Evolutionary conservation across 2,113 vertebrate genomes (phyloP).

Genomic region (Eublepharis macularius): DNA sequence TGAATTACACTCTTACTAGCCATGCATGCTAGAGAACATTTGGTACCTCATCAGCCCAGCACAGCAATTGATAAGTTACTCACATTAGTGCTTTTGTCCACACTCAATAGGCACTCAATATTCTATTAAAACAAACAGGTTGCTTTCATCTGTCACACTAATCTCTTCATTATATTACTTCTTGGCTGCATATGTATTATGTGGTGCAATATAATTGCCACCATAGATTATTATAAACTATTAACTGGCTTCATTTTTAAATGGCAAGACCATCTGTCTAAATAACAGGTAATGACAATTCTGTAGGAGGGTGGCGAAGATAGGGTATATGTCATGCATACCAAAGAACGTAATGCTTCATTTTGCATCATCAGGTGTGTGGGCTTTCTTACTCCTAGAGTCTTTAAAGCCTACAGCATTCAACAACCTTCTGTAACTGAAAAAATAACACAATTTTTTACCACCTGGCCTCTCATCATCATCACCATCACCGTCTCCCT

Average conservation of each 20-base stretch:
- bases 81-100: not conserved
- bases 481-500: not conserved
- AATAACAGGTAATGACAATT: conserved; percentile 12
- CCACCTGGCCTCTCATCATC: not conserved
- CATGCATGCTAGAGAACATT: not conserved
- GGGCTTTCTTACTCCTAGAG: too few relatives aligned
- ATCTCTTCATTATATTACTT: not conserved
- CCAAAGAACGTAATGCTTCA: not conserved
- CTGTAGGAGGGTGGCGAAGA: conserved; percentile 3
- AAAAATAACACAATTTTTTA: not conserved
- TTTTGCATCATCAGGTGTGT: not conserved
- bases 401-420: conserved; percentile 1
- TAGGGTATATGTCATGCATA: not conserved
- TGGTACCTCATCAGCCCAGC: not conserved
- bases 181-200: not conserved
- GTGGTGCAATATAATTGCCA: conserved; percentile 12
- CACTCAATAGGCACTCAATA: conserved; percentile 1
- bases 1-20: not conserved
- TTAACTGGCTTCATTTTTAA: conserved; percentile 20
- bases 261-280: not conserved
- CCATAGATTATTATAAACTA: conserved; percentile 1
- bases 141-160: not conserved
- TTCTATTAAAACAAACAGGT: conserved; percentile 9
- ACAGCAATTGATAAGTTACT: not conserved
- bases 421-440: not conserved